phyloP scores from a whole-genome alignment of 2,888 invertebrate species.

The Entomobrya proxima region DNA sequence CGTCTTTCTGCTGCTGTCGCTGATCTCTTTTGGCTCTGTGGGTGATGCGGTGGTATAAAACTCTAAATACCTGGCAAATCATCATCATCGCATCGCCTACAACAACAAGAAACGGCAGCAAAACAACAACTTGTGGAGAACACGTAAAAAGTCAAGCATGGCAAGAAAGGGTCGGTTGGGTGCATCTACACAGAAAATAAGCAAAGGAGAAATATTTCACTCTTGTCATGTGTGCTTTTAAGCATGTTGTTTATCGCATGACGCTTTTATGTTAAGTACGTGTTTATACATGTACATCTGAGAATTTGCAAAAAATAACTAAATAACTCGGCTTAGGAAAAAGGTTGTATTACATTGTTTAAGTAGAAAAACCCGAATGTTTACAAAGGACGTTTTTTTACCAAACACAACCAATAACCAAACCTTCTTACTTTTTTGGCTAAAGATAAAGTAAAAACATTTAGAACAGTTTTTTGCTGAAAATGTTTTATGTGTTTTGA shows the following conservation, averaged over 20 bases:
- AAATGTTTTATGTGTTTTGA: not conserved
- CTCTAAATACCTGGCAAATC: not conserved
- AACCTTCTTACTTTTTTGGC: not conserved
- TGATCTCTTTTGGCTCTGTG: constrained; percentile 30
- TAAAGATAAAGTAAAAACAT: not conserved
- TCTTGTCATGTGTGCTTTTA: constrained; percentile 32
- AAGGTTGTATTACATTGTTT: not conserved
- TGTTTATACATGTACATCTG: not conserved
- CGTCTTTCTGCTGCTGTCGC: not conserved
- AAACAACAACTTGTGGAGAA: constrained; percentile 55
- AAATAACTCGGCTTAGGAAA: not conserved
- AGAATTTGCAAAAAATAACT: not conserved
- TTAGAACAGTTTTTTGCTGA: not conserved
- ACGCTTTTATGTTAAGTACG: not conserved
- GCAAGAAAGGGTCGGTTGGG: not conserved
- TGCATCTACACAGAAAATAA: not conserved
- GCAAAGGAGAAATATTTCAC: constrained; percentile 13
- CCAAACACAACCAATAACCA: not conserved
- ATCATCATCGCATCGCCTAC: not conserved
- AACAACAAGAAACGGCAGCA: not conserved
- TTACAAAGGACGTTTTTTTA: not conserved
- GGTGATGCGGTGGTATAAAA: not conserved
- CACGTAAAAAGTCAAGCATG: not conserved
- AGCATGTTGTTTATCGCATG: not conserved
- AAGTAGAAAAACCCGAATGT: not conserved